These are phyloP conservation scores for Drosophila barbarae DNA, from an alignment of 2,888 invertebrate species.

Conservation along the genomic window DNA sequence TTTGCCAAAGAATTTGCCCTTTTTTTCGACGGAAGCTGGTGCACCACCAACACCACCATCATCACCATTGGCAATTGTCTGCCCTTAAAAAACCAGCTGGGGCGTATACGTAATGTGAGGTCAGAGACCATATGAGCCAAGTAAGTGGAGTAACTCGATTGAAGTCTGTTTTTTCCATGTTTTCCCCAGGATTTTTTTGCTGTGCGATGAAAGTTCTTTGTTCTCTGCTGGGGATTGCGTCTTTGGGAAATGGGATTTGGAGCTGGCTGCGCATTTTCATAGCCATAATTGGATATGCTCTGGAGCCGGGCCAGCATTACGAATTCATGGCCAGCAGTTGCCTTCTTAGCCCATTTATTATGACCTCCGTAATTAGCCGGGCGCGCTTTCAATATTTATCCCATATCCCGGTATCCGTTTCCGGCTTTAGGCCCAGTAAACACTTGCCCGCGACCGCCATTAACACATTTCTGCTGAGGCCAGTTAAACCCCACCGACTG, in stretches of 20 bases:
- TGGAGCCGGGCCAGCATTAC: slow-evolving; percentile 20
- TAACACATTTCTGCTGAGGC: slow-evolving; percentile 52
- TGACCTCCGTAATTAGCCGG: slow-evolving; percentile 28
- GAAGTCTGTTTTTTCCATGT: slow-evolving; percentile 18
- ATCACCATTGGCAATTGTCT: slow-evolving; percentile 31
- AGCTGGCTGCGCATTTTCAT: slow-evolving; percentile 29
- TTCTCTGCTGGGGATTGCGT: slow-evolving; percentile 27
- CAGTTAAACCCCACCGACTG: slow-evolving; percentile 9
- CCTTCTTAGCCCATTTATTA: slow-evolving; percentile 27
- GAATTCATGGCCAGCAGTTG: slow-evolving; percentile 28
- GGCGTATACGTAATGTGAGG: slow-evolving; percentile 45
- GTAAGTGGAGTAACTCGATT: slow-evolving; percentile 39
- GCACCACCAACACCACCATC: slow-evolving; percentile 16
- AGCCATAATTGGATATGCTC: slow-evolving; percentile 31
- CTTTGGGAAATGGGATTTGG: slow-evolving; percentile 34
- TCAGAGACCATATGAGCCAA: slow-evolving; percentile 40
- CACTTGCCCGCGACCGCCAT: slow-evolving; percentile 43
- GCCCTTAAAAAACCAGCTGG: slow-evolving; percentile 35
- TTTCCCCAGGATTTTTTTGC: neutral
- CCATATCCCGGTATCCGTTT: slow-evolving; percentile 19
- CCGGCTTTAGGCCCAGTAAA: slow-evolving; percentile 24
- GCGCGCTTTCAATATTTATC: slow-evolving; percentile 27
- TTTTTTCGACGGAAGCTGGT: slow-evolving; percentile 17
- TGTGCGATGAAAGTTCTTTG: neutral
- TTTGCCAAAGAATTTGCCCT: slow-evolving; percentile 30